A percentile compares a stretch with the other conserved stretches of the same genome.
These are phyloP conservation scores for Pungitius pungitius DNA, from an alignment of 2,113 vertebrate species.

Conservation along the genomic window DNA sequence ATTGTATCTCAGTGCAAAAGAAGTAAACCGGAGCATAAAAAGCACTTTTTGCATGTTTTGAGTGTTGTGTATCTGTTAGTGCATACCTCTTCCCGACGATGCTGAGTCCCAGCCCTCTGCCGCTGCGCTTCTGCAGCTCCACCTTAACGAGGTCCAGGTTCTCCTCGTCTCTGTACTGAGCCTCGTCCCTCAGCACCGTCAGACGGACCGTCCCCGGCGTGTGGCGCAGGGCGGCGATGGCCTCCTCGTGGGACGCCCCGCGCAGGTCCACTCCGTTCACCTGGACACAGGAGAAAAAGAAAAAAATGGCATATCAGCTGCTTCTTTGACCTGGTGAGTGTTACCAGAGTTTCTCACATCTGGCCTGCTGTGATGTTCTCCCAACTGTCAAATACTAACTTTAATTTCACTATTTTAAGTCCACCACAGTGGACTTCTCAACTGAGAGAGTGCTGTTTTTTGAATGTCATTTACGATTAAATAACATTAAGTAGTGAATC, in stretches of 20 bases:
- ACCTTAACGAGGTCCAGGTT: slow-evolving; percentile 89
- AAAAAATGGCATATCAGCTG: neutral
- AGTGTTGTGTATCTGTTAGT: neutral
- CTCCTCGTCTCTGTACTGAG: slow-evolving; percentile 89
- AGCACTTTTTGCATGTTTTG: too few species aligned
- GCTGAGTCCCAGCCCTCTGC: slow-evolving; percentile 93
- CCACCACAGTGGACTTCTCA: neutral
- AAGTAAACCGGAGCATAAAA: neutral
- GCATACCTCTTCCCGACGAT: slow-evolving; percentile 93
- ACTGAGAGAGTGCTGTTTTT: neutral
- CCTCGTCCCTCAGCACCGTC: slow-evolving; percentile 88
- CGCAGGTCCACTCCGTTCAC: slow-evolving; percentile 92
- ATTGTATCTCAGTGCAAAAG: neutral
- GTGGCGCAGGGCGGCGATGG: slow-evolving; percentile 90
- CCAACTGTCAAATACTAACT: too few species aligned
- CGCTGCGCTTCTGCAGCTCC: slow-evolving; percentile 90
- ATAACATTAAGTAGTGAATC: neutral
- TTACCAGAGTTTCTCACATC: neutral
- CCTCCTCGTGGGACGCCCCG: slow-evolving; percentile 89
- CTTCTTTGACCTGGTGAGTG: neutral
- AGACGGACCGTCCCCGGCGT: slow-evolving; percentile 89
- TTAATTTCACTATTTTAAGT: neutral
- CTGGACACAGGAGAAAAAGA: slow-evolving; percentile 61
- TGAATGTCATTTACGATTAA: neutral
- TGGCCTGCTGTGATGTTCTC: neutral